phyloP scores from a whole-genome alignment of 2,888 invertebrate species.

The Sarcophaga carnaria region DNA sequence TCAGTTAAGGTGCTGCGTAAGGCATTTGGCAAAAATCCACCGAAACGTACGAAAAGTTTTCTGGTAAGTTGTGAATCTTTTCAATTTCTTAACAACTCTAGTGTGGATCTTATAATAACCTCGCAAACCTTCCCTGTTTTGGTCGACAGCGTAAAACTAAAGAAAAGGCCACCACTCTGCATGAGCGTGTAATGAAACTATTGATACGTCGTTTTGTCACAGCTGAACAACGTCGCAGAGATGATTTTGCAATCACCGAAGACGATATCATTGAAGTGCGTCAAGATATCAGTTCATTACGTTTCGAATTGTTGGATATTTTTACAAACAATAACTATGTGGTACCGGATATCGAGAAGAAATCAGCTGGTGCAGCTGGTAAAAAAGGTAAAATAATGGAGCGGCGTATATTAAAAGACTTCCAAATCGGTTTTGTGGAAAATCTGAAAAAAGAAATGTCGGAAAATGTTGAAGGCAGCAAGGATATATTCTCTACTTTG shows the following conservation, averaged over 20 bases:
- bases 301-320: conserved; percentile 96
- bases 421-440: conserved; percentile 94
- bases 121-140: background rate
- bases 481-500: conserved; percentile 92
- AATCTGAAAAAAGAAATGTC: conserved; percentile 89
- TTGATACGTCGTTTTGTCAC: conserved; percentile 96
- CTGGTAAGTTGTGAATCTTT: conserved; percentile 82
- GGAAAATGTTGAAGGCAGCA: conserved; percentile 85
- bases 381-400: conserved; percentile 91
- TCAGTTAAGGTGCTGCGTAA: conserved; percentile 88
- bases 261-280: conserved; percentile 99
- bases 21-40: conserved; percentile 82
- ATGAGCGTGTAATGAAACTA: conserved; percentile 93
- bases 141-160: conserved; percentile 86
- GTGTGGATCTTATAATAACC: no score
- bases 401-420: conserved; percentile 92
- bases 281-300: conserved; percentile 96
- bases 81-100: no score
- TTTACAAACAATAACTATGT: conserved; percentile 94
- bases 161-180: conserved; percentile 87
- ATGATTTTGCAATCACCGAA: conserved; percentile 96
- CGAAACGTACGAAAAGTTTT: conserved; percentile 84
- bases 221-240: conserved; percentile 92
- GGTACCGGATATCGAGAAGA: conserved; percentile 89
- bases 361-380: conserved; percentile 83